Conservation (phyloP, 1,140 invertebrate genomes). For the Drosophila burlai region DNA sequence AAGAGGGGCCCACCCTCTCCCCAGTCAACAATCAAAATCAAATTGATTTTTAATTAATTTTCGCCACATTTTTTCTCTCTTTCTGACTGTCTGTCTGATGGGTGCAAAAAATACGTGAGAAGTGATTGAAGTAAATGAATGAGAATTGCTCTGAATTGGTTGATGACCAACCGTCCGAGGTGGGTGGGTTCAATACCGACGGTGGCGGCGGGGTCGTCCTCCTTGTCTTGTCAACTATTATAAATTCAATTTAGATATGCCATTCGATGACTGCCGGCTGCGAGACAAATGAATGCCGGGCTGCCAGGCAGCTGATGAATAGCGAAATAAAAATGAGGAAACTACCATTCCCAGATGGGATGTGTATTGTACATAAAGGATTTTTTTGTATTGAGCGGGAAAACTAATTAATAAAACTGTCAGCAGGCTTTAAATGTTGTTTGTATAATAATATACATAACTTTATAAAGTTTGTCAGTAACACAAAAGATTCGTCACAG, state of each 20-base stretch:
- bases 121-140: conserved; percentile 66
- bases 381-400: neutral
- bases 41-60: conserved; percentile 84
- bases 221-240: conserved; percentile 70
- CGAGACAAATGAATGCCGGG: conserved; percentile 10
- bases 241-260: conserved; percentile 77
- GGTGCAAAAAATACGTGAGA: conserved; percentile 47
- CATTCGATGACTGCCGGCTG: conserved; percentile 29
- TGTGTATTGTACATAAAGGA: neutral
- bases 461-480: neutral
- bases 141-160: conserved; percentile 59
- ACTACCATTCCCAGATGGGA: conserved; percentile 3
- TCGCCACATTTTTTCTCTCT: conserved; percentile 74
- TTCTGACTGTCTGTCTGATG: conserved; percentile 14
- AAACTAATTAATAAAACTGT: conserved; percentile 3
- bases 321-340: conserved; percentile 24
- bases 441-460: neutral
- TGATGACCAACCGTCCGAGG: conserved; percentile 36
- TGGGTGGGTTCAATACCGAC: conserved; percentile 21
- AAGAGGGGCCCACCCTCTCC: neutral
- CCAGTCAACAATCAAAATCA: conserved; percentile 78
- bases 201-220: conserved; percentile 10
- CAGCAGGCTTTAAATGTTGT: too few species aligned
- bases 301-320: conserved; percentile 24
- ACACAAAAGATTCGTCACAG: rapidly evolving